phyloP scores from a whole-genome alignment of 2,888 invertebrate genomes.

The Pimpla rufipes region DNA sequence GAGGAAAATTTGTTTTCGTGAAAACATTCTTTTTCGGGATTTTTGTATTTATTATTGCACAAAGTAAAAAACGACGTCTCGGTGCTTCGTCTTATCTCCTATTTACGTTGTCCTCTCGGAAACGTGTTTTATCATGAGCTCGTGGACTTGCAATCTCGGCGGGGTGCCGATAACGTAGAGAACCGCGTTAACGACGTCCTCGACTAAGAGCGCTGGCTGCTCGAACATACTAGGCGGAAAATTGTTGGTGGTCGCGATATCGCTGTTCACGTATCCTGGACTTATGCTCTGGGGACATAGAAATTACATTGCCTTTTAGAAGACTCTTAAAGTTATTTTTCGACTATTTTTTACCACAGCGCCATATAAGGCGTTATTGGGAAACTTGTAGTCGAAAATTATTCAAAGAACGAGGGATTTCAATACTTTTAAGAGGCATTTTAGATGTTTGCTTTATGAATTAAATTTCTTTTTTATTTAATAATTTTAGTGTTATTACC shows the following conservation, averaged over 20 bases:
- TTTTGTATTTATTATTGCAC: neutral
- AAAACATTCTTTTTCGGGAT: slow-evolving; percentile 83
- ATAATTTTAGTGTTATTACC: neutral
- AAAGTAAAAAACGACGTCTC: neutral
- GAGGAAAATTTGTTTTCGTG: too few species aligned
- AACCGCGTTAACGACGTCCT: slow-evolving; percentile 84
- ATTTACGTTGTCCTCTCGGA: slow-evolving; percentile 63
- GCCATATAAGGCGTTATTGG: too few species aligned
- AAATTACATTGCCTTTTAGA: too few species aligned
- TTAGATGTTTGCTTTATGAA: too few species aligned
- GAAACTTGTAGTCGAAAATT: too few species aligned
- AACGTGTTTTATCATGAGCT: slow-evolving; percentile 72
- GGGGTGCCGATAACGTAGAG: slow-evolving; percentile 82
- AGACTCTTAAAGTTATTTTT: too few species aligned
- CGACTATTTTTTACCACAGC: too few species aligned
- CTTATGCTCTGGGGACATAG: slow-evolving; percentile 87
- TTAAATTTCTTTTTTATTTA: neutral
- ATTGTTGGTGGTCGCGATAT: slow-evolving; percentile 81
- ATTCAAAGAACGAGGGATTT: too few species aligned
- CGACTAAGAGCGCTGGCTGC: slow-evolving; percentile 75
- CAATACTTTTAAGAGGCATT: slow-evolving; percentile 48
- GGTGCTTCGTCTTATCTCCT: neutral
- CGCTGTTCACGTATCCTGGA: slow-evolving; percentile 88
- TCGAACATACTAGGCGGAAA: neutral
- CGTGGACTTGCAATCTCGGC: slow-evolving; percentile 79